Evolutionary conservation across 35 echinoderm and acorn worm species (phyloP), one percentile per base, ranked within the genome.

Genomic region (Patiria miniata): DNA sequence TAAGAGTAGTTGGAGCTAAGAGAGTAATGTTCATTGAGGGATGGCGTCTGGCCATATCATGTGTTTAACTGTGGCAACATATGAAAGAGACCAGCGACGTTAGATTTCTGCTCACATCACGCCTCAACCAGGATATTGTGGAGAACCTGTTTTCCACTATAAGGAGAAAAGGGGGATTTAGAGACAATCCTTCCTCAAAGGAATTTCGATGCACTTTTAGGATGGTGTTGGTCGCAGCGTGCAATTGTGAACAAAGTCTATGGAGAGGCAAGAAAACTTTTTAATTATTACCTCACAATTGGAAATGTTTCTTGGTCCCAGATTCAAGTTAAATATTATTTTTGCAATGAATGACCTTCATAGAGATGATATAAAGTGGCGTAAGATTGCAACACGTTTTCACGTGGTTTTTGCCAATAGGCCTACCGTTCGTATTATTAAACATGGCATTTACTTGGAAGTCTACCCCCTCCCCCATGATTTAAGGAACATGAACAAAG

Each of bases 81-180:
- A 18, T 87, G 69, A 61, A 77, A 21, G 39, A 54, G 12, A 53
- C 26, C 0, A 60, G 21, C 10, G 56, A 86, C 37, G 50, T 87
- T 22, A 52, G 52, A 39, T 92, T 76, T 61, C 40, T 92, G 60
- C 23, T 92, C 2, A 92, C 90, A 40, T 50, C 77, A 34, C 69
- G 79, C 16, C 61, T 92, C 38, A 92, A 92, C 81, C 90, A 92
- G 44, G 90, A 87, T 29, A 21, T 88, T 53, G 77, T 87, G 19
- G 90, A 87, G 36, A 92, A 87, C 76, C 51, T 92, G 61, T 87
- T 92, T 50, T 92, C 90, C 8, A 83, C 68, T 21, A 65, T 87
- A 12, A 68, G 84, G 5, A 34, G 84, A 53, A 92, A 87, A 68
- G 87, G 83, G 2, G 55, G 90, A 37, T 92, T 79, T 68, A 61